phyloP scores from a whole-genome alignment of 2,888 invertebrate species.

The Pterostichus niger region DNA sequence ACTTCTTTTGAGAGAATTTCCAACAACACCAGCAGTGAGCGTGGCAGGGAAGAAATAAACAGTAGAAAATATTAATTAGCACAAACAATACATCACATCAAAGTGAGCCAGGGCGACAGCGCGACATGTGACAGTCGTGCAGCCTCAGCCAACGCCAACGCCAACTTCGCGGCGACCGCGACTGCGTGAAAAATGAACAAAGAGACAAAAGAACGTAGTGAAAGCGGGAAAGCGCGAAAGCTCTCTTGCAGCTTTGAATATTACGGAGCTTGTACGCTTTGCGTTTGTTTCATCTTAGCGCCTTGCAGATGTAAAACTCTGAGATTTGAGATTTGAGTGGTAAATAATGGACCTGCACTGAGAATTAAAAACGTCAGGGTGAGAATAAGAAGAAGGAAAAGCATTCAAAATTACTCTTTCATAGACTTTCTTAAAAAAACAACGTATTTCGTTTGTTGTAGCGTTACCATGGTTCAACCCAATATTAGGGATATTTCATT shows the following conservation, averaged over 20 bases:
- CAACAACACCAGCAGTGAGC: too few relatives aligned
- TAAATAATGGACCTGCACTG: conserved; percentile 13
- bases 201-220: conserved; percentile 38
- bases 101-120: conserved; percentile 1
- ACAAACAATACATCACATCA: conserved; percentile 57
- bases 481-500: too few relatives aligned
- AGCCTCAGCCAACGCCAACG: background rate
- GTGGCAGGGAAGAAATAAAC: conserved; percentile 10
- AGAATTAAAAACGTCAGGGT: conserved; percentile 22
- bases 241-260: conserved; percentile 41
- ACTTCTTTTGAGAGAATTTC: too few relatives aligned
- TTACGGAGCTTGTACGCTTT: conserved; percentile 6
- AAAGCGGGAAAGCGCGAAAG: conserved; percentile 38
- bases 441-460: background rate
- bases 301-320: conserved; percentile 1
- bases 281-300: conserved; percentile 42
- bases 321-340: background rate
- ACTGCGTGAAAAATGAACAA: conserved; percentile 59
- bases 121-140: conserved; percentile 58
- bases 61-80: conserved; percentile 62
- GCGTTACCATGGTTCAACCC: background rate
- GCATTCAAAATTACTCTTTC: too few relatives aligned
- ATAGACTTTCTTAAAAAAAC: too few relatives aligned
- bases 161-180: conserved; percentile 20
- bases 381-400: too few relatives aligned